Conservation (phyloP, 1,140 invertebrate species). For the Megalopta genalis region DNA sequence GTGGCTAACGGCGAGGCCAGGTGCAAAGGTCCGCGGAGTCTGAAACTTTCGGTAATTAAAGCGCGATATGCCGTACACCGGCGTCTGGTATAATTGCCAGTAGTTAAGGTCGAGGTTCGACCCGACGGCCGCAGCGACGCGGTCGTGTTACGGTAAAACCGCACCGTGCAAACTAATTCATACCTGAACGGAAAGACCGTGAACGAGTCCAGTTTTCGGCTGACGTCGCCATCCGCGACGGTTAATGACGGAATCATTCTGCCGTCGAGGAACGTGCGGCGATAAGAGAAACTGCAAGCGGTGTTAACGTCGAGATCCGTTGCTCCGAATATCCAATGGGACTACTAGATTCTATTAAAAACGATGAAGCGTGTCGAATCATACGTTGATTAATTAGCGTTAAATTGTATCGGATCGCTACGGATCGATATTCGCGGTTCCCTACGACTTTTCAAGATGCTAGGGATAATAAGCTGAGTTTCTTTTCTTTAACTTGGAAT, state of each 20-base stretch:
- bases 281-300: background rate
- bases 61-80: conserved; percentile 34
- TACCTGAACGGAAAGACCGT: background rate
- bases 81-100: conserved; percentile 26
- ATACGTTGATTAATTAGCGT: too few species aligned
- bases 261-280: background rate
- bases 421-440: too few species aligned
- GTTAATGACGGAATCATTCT: background rate
- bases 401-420: too few species aligned
- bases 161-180: conserved; percentile 21
- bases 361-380: too few species aligned
- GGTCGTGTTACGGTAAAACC: conserved; percentile 13
- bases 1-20: conserved; percentile 38
- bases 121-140: background rate
- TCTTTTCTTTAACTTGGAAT: too few species aligned
- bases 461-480: too few species aligned
- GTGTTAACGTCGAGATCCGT: too few species aligned
- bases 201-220: background rate
- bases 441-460: too few species aligned
- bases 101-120: conserved; percentile 50
- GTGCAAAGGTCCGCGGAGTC: conserved; percentile 46
- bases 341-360: too few species aligned
- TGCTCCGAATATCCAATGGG: too few species aligned
- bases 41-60: conserved; percentile 68
- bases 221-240: background rate